Evolutionary conservation across 1,140 invertebrate species (phyloP).

Genomic region (Colletes gigas): DNA sequence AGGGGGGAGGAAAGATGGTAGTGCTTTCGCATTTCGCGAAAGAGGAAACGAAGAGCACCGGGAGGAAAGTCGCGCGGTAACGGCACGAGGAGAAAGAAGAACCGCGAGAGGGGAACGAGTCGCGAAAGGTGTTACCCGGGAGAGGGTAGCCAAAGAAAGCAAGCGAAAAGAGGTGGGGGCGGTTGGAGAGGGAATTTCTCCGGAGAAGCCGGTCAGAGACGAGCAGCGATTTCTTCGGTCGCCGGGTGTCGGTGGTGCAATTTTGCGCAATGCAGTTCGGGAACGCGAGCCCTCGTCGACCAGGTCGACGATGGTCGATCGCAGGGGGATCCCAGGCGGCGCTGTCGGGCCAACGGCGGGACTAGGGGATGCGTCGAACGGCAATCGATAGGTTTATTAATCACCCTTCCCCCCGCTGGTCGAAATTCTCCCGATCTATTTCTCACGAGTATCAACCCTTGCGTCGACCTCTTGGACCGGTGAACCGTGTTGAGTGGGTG

Average conservation of each 20-base stretch:
- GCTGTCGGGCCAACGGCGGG: not conserved
- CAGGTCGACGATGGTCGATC: conserved; percentile 33
- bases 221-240: conserved; percentile 34
- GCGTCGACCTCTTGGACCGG: too few relatives aligned
- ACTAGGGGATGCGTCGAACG: too few relatives aligned
- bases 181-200: conserved; percentile 49
- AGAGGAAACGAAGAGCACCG: conserved; percentile 17
- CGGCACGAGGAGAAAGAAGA: not conserved
- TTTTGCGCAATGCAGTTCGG: conserved; percentile 73
- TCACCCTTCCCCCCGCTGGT: too few relatives aligned
- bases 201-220: conserved; percentile 40
- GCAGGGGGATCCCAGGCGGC: conserved; percentile 24
- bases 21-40: not conserved
- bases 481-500: too few relatives aligned
- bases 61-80: conserved; percentile 12
- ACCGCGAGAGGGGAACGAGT: not conserved
- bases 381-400: too few relatives aligned
- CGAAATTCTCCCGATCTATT: too few relatives aligned
- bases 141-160: not conserved
- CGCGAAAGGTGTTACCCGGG: not conserved
- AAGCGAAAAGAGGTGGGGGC: not conserved
- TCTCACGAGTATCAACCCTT: too few relatives aligned
- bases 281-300: not conserved
- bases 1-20: too few relatives aligned
- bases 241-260: conserved; percentile 53